Conservation (phyloP, 2,888 invertebrate genomes). For the Heliconius erato region DNA sequence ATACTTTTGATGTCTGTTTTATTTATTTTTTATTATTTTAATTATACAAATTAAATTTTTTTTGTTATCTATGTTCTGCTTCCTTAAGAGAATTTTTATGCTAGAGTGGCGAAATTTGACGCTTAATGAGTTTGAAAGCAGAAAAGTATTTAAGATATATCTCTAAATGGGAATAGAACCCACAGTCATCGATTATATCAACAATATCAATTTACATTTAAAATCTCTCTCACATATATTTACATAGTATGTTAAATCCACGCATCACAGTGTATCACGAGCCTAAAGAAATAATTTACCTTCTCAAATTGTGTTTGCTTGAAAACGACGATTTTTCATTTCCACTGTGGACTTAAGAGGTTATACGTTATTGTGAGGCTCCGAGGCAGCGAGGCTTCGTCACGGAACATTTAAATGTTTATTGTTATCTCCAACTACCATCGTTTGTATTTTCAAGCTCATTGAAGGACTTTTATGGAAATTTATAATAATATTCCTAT, state of each 20-base stretch:
- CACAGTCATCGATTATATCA: not conserved
- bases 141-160: too few species aligned
- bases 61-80: too few species aligned
- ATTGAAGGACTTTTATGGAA: slow-evolving; percentile 9
- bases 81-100: too few species aligned
- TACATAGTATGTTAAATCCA: not conserved
- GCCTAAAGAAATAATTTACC: slow-evolving; percentile 31
- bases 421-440: slow-evolving; percentile 28
- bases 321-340: slow-evolving; percentile 36
- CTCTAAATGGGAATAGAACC: too few species aligned
- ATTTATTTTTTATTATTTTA: too few species aligned
- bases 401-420: slow-evolving; percentile 34
- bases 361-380: slow-evolving; percentile 23
- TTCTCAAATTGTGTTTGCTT: slow-evolving; percentile 42
- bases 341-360: slow-evolving; percentile 33
- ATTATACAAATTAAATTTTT: too few species aligned
- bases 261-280: not conserved
- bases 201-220: too few species aligned
- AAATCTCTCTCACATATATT: not conserved
- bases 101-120: too few species aligned
- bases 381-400: slow-evolving; percentile 17
- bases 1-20: too few species aligned
- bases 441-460: slow-evolving; percentile 3
- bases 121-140: too few species aligned
- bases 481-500: slow-evolving; percentile 1